phyloP scores from a whole-genome alignment of 2,113 vertebrate genomes.

The Aepyceros melampus region DNA sequence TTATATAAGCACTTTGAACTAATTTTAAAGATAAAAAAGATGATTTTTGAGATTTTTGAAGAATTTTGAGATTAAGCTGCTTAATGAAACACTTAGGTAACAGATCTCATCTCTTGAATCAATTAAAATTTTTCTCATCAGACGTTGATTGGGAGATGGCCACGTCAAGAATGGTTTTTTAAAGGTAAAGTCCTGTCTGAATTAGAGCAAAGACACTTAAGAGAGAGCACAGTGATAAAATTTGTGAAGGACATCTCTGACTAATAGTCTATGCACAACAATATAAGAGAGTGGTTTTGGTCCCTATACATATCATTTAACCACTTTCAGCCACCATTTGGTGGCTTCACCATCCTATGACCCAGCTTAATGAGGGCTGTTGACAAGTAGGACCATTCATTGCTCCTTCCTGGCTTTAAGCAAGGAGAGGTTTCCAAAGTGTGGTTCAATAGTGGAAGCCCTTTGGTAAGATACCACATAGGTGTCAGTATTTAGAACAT shows the following conservation, averaged over 20 bases:
- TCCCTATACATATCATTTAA: not conserved
- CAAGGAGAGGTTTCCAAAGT: not conserved
- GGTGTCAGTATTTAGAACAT: not conserved
- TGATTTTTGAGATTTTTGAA: not conserved
- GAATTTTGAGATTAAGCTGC: not conserved
- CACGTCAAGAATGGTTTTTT: not conserved
- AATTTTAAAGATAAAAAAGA: not conserved
- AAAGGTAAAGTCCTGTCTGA: not conserved
- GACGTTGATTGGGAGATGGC: not conserved
- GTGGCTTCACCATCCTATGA: not conserved
- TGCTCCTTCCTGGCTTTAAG: not conserved
- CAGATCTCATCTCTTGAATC: not conserved
- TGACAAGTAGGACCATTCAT: not conserved
- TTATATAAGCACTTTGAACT: not conserved
- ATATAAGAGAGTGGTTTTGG: not conserved
- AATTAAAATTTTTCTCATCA: not conserved
- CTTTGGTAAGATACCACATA: not conserved
- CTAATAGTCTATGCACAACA: not conserved
- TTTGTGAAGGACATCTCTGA: not conserved
- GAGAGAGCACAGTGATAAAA: not conserved
- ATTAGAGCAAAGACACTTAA: not conserved
- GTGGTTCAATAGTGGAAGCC: not conserved
- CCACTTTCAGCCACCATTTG: not conserved
- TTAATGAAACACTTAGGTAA: not conserved
- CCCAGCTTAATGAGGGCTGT: not conserved